Conservation (phyloP, 2,113 vertebrate species). For the Saguinus imperator region DNA sequence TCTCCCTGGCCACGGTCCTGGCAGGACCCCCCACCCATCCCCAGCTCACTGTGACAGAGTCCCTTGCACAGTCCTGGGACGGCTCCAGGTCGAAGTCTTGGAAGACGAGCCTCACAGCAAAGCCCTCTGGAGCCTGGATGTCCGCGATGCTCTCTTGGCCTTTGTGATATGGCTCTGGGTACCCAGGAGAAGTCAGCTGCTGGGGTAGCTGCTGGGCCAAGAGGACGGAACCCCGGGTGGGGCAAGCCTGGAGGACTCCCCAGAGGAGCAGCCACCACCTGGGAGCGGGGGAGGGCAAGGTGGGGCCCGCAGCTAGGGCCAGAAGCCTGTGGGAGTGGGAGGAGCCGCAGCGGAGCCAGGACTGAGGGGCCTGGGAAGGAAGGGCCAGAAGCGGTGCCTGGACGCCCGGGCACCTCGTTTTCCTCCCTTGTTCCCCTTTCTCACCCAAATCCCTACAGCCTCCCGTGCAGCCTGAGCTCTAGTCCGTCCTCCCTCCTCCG, state of each 20-base stretch:
- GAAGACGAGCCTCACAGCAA: constrained; percentile 64
- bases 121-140: constrained; percentile 63
- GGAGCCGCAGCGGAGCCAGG: accelerated
- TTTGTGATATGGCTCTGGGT: constrained; percentile 44
- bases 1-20: neutral
- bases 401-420: neutral
- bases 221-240: neutral
- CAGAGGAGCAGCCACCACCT: constrained; percentile 72
- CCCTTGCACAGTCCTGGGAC: constrained; percentile 37
- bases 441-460: too few species aligned
- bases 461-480: neutral
- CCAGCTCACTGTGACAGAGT: constrained; percentile 70
- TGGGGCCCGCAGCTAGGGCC: neutral
- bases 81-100: constrained; percentile 65
- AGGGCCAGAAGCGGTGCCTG: neutral
- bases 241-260: constrained; percentile 52
- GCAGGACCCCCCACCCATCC: neutral
- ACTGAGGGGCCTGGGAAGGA: neutral
- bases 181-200: constrained; percentile 52
- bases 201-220: constrained; percentile 51
- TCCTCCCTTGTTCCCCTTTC: neutral
- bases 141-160: constrained; percentile 46
- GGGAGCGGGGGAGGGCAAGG: neutral
- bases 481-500: too few species aligned
- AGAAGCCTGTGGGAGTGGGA: neutral